Conservation (phyloP, 2,797 vertebrate genomes). For the Anguilla obscura region DNA sequence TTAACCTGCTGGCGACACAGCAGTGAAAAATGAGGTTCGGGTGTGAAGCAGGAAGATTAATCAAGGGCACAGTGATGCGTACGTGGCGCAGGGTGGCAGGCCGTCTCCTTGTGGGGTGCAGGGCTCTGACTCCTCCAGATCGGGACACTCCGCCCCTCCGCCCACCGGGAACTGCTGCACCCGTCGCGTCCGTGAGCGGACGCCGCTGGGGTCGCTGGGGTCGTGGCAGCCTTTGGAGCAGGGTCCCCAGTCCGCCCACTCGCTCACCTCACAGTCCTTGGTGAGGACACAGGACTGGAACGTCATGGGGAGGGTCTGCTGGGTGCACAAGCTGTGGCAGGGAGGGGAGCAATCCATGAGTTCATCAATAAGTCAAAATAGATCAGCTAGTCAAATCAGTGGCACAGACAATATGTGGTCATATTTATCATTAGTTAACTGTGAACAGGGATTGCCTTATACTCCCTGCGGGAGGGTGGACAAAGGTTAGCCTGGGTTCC, state of each 20-base stretch:
- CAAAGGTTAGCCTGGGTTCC: neutral
- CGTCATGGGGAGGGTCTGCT: conserved; percentile 82
- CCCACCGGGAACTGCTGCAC: conserved; percentile 83
- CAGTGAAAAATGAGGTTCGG: neutral
- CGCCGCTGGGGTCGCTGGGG: conserved; percentile 70
- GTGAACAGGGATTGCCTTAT: neutral
- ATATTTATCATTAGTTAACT: neutral
- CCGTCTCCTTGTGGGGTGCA: conserved; percentile 79
- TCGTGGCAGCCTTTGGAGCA: conserved; percentile 86
- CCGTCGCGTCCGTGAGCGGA: conserved; percentile 73
- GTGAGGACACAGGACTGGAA: conserved; percentile 90
- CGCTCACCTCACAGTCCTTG: conserved; percentile 85
- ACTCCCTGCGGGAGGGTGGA: neutral
- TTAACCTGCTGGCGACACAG: too few relatives aligned
- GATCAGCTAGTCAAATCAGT: neutral
- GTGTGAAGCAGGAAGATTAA: neutral
- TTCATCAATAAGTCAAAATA: neutral
- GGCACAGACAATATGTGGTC: neutral
- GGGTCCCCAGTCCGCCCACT: conserved; percentile 85
- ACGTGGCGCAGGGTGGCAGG: conserved; percentile 82
- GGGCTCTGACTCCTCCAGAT: conserved; percentile 77
- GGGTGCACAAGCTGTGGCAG: conserved; percentile 81
- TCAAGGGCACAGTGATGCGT: conserved; percentile 62
- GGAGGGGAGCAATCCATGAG: conserved; percentile 23
- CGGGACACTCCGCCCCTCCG: conserved; percentile 76